Evolutionary conservation across 1,140 invertebrate genomes (phyloP), one percentile per base, ranked within the genome.

Genomic region (Philopotamus ludificatus): DNA sequence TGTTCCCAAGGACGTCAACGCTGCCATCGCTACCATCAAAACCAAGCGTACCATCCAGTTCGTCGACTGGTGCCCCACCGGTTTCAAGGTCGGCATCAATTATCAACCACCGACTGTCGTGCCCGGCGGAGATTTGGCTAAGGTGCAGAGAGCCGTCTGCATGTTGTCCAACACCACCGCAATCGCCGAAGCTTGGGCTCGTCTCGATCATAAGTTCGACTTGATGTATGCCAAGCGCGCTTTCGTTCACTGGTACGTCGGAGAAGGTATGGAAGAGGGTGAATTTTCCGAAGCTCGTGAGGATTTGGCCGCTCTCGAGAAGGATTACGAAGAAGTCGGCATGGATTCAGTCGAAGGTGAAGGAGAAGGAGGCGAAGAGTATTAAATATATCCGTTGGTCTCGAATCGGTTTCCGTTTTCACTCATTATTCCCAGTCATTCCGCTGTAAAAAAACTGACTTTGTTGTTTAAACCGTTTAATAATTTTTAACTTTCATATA

Each of bases 1-100:
- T 39, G 87, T 89, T 1, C 88, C 89, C 58, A 90, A 90, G 78
- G 89, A 91, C 71, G 89, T 92, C 10, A 91, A 92, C 74, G 87
- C 89, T 7, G 88, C 90, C 28, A 94, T 95, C 77, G 90, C 89
- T 4, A 87, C 88, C 71, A 90, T 93, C 79, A 93, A 93, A 81
- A 89, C 89, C 70, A 91, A 92, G 80, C 83, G 88, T 55, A 87
- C 87, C 68, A 91, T 94, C 72, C 89, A 92, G 79, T 95, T 95
- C 76, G 93, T 94, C 18, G 92, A 94, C 80, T 93, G 92, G 92
- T 94, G 91, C 78, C 92, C 91, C 45, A 94, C 92, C 71, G 91
- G 91, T 67, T 92, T 91, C 83, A 91, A 90, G 81, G 87, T 90
- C 15, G 88, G 88, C 69, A 89, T 90, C 76, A 90, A 90, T 79